phyloP scores from a whole-genome alignment of 2,113 vertebrate species.

The Anser brachyrhynchus region DNA sequence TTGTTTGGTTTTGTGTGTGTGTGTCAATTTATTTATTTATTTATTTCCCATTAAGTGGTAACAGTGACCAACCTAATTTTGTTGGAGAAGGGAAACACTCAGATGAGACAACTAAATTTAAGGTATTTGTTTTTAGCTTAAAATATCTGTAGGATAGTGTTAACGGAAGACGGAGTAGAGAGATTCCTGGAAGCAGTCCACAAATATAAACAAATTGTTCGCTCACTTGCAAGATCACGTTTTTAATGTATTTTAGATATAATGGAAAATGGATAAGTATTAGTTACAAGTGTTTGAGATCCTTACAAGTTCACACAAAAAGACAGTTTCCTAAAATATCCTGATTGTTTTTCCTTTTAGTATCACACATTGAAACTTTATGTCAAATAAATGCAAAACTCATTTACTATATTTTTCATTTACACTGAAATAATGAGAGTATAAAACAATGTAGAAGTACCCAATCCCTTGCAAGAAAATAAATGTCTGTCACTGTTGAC shows the following conservation, averaged over 20 bases:
- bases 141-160: background rate
- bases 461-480: background rate
- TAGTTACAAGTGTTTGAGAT: background rate
- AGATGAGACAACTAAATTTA: background rate
- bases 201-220: background rate
- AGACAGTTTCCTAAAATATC: background rate
- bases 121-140: background rate
- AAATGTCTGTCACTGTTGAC: background rate
- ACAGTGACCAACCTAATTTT: background rate
- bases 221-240: background rate
- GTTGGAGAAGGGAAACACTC: background rate
- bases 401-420: background rate
- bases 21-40: background rate
- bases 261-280: background rate
- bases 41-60: background rate
- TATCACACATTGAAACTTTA: too few species aligned
- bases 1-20: too few species aligned
- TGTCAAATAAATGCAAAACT: background rate
- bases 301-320: background rate
- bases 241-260: background rate
- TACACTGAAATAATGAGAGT: background rate
- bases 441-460: background rate
- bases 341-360: too few species aligned
- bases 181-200: background rate
- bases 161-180: background rate